Evolutionary conservation across 2,888 invertebrate species (phyloP), one percentile per base, ranked within the genome.

Genomic region (Subacronicta megacephala): DNA sequence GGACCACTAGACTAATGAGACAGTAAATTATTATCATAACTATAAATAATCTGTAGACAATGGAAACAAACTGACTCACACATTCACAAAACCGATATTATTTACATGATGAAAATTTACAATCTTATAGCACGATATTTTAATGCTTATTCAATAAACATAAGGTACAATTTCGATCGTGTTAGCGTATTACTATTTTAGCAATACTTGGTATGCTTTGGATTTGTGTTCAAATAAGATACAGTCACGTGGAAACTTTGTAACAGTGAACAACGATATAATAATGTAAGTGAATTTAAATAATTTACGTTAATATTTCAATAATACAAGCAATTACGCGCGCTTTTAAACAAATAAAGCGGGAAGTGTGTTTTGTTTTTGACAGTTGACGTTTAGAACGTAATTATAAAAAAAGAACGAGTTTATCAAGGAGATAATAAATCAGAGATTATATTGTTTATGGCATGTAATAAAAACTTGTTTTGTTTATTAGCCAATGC

Each of bases 21-120:
- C n/a, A n/a, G n/a, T n/a, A n/a, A n/a, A n/a, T n/a, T n/a, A 50
- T 59, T 59, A 44, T 13, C 43, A 46, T 64, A 53, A 44, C 12
- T 5, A 40, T 53, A 36, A 41, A 49, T 52, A 38, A 66, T 52
- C 51, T 17, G 16, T 37, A 4, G 16, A 41, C 57, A 65, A 51
- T 60, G 62, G 52, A 64, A 54, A 74, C 70, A 43, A 56, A 40
- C 44, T 9, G 33, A 58, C 66, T 18, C 69, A 46, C 69, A 65
- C 69, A 66, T 29, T 49, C 15, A 41, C 44, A 16, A 3, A 23
- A 36, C 61, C 44, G 47, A 72, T 65, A 63, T 67, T 31, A 69
- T 69, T 63, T 64, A 66, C 65, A 58, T 54, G 18, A 17, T 54
- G 18, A 18, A 33, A 54, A 44, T 38, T 46, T 40, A 53, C 62